Base-by-base conservation (phyloP, 2,113 vertebrate species). In the Aplodontia rufa region DNA sequence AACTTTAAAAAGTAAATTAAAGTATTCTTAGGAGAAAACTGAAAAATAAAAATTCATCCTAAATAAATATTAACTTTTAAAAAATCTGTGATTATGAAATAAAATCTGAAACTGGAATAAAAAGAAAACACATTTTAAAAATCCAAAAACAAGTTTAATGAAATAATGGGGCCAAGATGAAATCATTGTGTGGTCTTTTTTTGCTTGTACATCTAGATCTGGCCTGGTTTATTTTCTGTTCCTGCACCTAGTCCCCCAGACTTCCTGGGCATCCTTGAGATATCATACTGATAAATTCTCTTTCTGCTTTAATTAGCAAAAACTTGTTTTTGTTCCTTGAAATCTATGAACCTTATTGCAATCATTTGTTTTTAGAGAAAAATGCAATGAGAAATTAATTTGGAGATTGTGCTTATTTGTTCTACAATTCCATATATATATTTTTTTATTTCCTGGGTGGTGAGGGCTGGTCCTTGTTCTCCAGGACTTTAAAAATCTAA, bases 281-380 rank as follows among this genome's bases (percentile, higher is more conserved):
- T 75, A 45, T 35, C 24, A 37, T 66, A 80, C 45, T 81, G 40
- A 82, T 95, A 85, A 94, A 42, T 86, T 89, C 9, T 51, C 3
- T 19, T 91, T 96, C 91, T 84, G 20, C 45, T 96, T 84, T 78
- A 81, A 91, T 97, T 76, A 82, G 11, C 30, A 93, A 92, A 78
- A 90, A 12, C 68, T 78, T 79, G 3, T 82, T 89, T 95, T 60
- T 89, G 53, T 93, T 86, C n/a, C 24, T 86, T 82, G 22, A 51
- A 82, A 82, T 78, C 40, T 85, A 93, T 93, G 66, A 93, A 76
- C 17, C 9, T 20, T 58, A 35, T 28, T 17, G 49, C 81, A 83
- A 87, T 6, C n/a, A 91, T n/a, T 60, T 6, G 9, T 47, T 91
- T 96, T 96, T 72, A 80, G 20, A 82, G 83, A 91, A 83, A 74